Evolutionary conservation across 1,140 invertebrate genomes (phyloP), one percentile per base, ranked within the genome.

Genomic region (Drosophila albomicans): DNA sequence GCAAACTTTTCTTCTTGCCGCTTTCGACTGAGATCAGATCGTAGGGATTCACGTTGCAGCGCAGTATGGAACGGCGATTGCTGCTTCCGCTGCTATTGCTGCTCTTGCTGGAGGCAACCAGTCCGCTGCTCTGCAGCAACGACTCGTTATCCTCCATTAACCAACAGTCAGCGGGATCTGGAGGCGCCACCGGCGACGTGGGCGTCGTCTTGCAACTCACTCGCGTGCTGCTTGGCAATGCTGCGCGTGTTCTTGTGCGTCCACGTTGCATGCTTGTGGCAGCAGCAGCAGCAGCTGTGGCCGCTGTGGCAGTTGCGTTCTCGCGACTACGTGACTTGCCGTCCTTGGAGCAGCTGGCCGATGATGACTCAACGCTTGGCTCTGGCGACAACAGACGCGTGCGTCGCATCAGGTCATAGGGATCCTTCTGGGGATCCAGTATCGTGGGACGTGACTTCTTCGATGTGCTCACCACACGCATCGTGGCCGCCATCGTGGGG

Each of bases 21-120:
- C 64, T 76, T 75, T 91, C 82, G 61, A 78, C 85, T 92, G 92
- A 92, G 91, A 97, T 95, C 69, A 98, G 93, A 56, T 97, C 96
- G 81, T 98, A 98, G 4, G 97, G 96, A 93, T 97, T 97, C 10
- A 97, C 96, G 86, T 97, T 95, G 92, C 96, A 97, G 81, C 97
- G 96, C 11, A 98, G 93, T 69, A 98, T 98, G 15, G 96, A 97
- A 52, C 95, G 94, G 13, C 89, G 93, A 38, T 80, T 57, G 35
- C 15, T 11, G 35, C 30, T 20, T 49, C 62, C 51, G 48, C 88
- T 20, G 57, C 3, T 48, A 35, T n/a, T 15, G 52, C n/a, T 48
- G 15, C 41, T 64, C 16, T 13, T 43, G 85, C 63, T 70, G 49
- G 43, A 45, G 8, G 41, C 45, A n/a, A 41, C 46, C 28, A 84